Evolutionary conservation across 2,888 invertebrate genomes (phyloP), one percentile per base, ranked within the genome.

Genomic region (Ennomos quercinarius): DNA sequence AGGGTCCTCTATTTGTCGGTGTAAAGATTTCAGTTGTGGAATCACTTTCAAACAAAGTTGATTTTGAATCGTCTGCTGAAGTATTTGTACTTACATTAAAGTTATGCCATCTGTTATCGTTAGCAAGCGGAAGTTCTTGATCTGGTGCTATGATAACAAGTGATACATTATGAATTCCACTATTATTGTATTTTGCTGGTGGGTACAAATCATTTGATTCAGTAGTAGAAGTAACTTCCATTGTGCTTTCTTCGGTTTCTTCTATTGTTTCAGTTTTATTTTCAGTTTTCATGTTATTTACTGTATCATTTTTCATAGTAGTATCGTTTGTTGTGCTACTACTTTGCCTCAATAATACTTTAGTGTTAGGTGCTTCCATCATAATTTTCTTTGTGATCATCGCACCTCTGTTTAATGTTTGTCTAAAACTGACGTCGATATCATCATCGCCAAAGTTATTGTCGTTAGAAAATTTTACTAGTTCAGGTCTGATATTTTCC

Each of bases 1-100:
- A 86, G 47, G 76, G 74, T 59, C 77, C 78, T 61, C 68, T 66
- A 58, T 65, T 72, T 70, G 67, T 68, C 42, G 40, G 49, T 67
- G 65, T 69, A 57, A 66, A 67, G 51, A 64, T 64, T 48, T 53
- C 64, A 49, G 66, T 69, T 42, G 64, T 51, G 35, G 63, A 57
- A 38, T 61, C 58, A 40, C 58, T 67, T 49, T 35, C 5, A 27
- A 35, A 46, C 42, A 35, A 27, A 11, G 40, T 41, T 17, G 50
- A 54, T 34, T 55, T 49, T 8, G 55, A 43, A 27, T 40, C 45
- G 10, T 47, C 2, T 9, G 61, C 61, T 3, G 49, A 41, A 43
- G 57, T 43, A 53, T 71, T 62, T 13, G 65, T 61, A 55, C 61
- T 71, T 53, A 62, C 61, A 52, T 71, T 77, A 64, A 81, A 80